A percentile compares a stretch with the other conserved stretches of the same genome.
Conservation (phyloP, 1,140 invertebrate species). For the Neodiprion fabricii region DNA sequence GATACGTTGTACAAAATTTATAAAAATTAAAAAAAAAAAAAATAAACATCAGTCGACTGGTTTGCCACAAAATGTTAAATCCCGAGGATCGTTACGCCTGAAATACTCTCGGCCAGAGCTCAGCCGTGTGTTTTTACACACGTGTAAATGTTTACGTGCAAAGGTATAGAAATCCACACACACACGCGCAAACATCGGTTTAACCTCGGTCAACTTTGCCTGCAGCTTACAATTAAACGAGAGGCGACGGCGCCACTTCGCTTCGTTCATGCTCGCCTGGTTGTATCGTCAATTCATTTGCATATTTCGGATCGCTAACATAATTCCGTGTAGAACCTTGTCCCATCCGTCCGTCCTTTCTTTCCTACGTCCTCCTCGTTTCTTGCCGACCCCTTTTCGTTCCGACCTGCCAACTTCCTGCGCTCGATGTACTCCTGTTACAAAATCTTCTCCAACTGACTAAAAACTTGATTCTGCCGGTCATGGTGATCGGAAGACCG, state of each 20-base stretch:
- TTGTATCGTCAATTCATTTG: constrained; percentile 56
- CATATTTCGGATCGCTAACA: constrained; percentile 49
- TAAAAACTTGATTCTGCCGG: constrained; percentile 45
- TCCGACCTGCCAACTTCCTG: no score
- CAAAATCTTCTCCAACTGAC: constrained; percentile 46
- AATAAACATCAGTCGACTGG: no score
- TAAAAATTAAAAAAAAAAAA: no score
- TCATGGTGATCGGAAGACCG: no score
- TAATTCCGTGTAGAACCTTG: constrained; percentile 3
- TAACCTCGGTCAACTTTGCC: no score
- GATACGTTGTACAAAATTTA: no score
- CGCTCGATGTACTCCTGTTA: constrained; percentile 31
- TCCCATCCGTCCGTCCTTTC: constrained; percentile 16
- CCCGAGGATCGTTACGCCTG: no score
- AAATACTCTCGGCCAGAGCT: no score
- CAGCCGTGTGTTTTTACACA: no score
- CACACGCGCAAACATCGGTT: not conserved
- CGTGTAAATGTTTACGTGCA: no score
- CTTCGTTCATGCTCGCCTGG: constrained; percentile 47
- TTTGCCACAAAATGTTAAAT: no score
- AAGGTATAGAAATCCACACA: constrained; percentile 12
- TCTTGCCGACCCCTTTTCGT: constrained; percentile 29
- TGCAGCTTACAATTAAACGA: not conserved
- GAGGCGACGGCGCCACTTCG: constrained; percentile 39
- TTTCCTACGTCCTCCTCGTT: constrained; percentile 24